Conservation (phyloP, 2,797 vertebrate species). For the Triplophysa yarkandensis region DNA sequence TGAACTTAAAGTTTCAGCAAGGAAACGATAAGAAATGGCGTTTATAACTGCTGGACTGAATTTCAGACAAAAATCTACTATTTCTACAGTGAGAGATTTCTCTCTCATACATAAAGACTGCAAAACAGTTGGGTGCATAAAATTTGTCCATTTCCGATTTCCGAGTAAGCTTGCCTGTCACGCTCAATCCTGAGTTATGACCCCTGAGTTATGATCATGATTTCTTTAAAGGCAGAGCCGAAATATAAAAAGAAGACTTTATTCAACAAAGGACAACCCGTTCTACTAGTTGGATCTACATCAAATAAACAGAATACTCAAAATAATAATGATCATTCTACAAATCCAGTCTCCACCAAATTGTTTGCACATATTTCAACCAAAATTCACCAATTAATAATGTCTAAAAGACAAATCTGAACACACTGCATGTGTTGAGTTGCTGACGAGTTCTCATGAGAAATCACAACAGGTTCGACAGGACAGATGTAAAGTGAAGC, state of each 20-base stretch:
- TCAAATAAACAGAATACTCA: background rate
- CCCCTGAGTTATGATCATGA: background rate
- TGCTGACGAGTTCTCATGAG: conserved; percentile 7
- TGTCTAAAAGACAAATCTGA: background rate
- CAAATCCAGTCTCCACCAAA: background rate
- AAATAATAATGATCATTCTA: background rate
- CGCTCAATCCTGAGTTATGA: background rate
- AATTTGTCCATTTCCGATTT: conserved; percentile 3
- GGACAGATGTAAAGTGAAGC: conserved; percentile 15
- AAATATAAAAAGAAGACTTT: background rate
- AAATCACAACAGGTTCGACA: conserved; percentile 23
- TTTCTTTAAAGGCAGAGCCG: conserved; percentile 7
- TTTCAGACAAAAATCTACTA: background rate
- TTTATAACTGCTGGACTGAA: background rate
- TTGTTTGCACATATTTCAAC: background rate
- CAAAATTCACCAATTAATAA: background rate
- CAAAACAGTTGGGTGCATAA: background rate
- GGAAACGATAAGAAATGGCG: background rate
- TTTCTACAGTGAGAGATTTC: conserved; percentile 9
- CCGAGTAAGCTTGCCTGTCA: background rate
- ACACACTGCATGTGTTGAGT: background rate
- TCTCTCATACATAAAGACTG: background rate
- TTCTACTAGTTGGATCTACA: background rate
- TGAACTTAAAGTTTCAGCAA: background rate
- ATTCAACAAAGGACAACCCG: background rate